phyloP scores from a whole-genome alignment of 2,113 vertebrate genomes.

The Calidris pugnax region DNA sequence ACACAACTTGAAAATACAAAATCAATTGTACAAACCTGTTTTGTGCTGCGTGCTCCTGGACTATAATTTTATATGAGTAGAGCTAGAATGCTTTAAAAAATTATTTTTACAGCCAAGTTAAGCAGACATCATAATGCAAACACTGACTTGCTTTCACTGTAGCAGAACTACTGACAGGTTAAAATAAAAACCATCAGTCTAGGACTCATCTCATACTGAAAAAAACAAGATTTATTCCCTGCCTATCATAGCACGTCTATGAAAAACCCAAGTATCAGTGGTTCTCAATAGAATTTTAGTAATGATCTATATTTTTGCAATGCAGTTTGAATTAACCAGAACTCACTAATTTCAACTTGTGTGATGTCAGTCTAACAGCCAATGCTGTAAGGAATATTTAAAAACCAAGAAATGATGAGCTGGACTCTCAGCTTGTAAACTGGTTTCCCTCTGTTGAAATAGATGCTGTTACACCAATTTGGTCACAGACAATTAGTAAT shows the following conservation, averaged over 20 bases:
- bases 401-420: not conserved
- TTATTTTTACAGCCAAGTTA: slow-evolving; percentile 21
- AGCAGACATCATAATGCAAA: slow-evolving; percentile 3
- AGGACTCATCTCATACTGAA: not conserved
- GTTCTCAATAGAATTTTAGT: not conserved
- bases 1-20: not conserved
- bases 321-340: not conserved
- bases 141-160: slow-evolving; percentile 2
- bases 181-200: not conserved
- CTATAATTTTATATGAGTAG: not conserved
- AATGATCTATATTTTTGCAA: not conserved
- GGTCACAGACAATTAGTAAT: not conserved
- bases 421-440: not conserved
- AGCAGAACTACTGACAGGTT: not conserved
- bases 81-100: not conserved
- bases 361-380: not conserved
- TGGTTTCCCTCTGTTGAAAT: not conserved
- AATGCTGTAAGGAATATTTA: not conserved
- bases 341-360: not conserved
- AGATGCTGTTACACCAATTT: not conserved
- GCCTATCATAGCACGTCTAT: not conserved
- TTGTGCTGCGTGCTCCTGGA: not conserved
- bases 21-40: not conserved
- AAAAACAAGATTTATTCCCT: not conserved
- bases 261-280: not conserved